Percentiles rank a stretch among this genome's conserved stretches.
These are phyloP conservation scores for Parazoanthus atlanticus DNA, from an alignment of 92 coral and sea anemone genomes.

Conservation along the genomic window DNA sequence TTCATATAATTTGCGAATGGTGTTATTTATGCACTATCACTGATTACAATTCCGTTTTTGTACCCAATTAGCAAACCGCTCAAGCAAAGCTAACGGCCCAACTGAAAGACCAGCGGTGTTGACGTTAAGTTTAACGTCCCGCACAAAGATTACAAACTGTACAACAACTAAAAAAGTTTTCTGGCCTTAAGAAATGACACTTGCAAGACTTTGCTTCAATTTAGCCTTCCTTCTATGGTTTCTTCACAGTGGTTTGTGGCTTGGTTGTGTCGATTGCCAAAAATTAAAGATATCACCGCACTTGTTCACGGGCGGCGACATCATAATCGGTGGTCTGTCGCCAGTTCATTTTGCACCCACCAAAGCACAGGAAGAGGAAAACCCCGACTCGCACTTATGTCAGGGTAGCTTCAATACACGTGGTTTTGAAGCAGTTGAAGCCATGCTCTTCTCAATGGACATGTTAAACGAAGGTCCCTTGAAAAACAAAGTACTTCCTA, in stretches of 20 bases:
- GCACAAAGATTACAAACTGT: neutral
- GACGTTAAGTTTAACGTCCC: neutral
- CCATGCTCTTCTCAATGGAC: conserved; percentile 87
- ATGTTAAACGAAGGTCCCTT: conserved; percentile 79
- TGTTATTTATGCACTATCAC: neutral
- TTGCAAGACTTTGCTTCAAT: neutral
- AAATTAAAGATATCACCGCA: conserved; percentile 23
- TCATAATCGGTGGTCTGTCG: conserved; percentile 88
- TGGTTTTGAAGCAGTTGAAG: conserved; percentile 90
- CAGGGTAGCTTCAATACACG: conserved; percentile 81
- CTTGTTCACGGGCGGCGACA: conserved; percentile 76
- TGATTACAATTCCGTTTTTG: neutral
- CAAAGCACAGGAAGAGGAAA: conserved; percentile 60
- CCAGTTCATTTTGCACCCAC: conserved; percentile 92
- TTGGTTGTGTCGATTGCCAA: neutral
- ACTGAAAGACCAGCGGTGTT: neutral
- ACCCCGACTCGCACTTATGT: conserved; percentile 65
- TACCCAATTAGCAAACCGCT: neutral
- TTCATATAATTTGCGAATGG: too few species aligned
- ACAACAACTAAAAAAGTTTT: neutral
- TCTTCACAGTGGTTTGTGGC: neutral
- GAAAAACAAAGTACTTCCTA: conserved; percentile 77
- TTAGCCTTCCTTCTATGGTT: neutral
- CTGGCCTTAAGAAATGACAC: neutral
- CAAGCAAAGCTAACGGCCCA: neutral